A percentile compares a stretch with the other conserved stretches of the same genome.
These are phyloP conservation scores for Oikopleura dioica DNA, from an alignment of 23 tunicate genomes.

Conservation along the genomic window DNA sequence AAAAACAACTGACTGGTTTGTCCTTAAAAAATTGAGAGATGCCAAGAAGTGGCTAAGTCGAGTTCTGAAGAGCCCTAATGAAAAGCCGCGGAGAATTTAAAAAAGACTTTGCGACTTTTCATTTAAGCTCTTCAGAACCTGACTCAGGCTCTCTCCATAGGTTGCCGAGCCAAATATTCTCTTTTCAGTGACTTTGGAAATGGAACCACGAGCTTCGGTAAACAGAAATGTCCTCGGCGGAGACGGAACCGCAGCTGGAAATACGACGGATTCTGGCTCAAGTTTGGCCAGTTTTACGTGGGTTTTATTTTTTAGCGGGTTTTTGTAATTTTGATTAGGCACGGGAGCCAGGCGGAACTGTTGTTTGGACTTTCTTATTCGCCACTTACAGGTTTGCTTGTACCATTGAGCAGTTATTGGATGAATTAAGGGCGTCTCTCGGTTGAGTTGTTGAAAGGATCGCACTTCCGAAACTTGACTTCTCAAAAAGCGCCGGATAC, in stretches of 20 bases:
- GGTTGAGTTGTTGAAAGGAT: conserved; percentile 72
- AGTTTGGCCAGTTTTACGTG: neutral
- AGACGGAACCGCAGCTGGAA: neutral
- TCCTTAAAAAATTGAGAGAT: neutral
- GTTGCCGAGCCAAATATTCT: neutral
- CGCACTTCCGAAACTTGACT: conserved; percentile 36
- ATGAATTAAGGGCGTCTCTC: conserved; percentile 28
- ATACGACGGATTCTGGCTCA: neutral
- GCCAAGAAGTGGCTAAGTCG: neutral
- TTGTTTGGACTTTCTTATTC: conserved; percentile 44
- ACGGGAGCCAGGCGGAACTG: conserved; percentile 70
- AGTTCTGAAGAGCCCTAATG: neutral
- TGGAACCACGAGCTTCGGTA: conserved; percentile 10
- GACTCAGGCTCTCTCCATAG: no score
- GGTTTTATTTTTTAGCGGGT: neutral
- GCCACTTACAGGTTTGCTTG: conserved; percentile 25
- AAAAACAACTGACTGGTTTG: conserved; percentile 46
- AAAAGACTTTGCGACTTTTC: no score
- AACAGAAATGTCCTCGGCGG: neutral
- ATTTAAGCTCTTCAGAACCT: no score
- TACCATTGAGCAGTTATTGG: neutral
- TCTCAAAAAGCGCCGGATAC: conserved; percentile 25
- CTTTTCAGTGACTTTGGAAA: conserved; percentile 8
- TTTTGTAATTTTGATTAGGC: no score
- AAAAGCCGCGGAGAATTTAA: neutral